phyloP scores from a whole-genome alignment of 2,888 invertebrate genomes.

The Polydrusus pterygomalis region DNA sequence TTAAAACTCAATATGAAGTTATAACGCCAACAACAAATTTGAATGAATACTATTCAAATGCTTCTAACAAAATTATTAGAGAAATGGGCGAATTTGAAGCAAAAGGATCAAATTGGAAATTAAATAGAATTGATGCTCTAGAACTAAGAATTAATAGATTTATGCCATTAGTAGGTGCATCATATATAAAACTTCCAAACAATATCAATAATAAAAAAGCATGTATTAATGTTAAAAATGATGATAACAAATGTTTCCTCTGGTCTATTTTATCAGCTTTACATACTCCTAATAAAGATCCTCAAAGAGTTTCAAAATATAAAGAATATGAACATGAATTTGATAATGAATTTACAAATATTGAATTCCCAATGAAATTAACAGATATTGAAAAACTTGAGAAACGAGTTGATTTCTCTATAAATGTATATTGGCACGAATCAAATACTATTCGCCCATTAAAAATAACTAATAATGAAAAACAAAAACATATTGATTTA shows the following conservation, averaged over 20 bases:
- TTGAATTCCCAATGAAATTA: too few relatives aligned
- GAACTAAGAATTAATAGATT: not conserved
- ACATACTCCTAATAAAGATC: not conserved
- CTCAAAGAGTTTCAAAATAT: too few relatives aligned
- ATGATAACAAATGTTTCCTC: slow-evolving; percentile 4
- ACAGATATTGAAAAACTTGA: too few relatives aligned
- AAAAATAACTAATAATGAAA: not conserved
- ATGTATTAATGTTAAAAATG: slow-evolving; percentile 6
- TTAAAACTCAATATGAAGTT: not conserved
- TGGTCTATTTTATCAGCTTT: slow-evolving; percentile 4
- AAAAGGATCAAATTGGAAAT: too few relatives aligned
- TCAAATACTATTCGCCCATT: not conserved
- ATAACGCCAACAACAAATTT: not conserved
- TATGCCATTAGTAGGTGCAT: not conserved
- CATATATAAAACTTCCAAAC: slow-evolving; percentile 6
- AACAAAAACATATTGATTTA: slow-evolving; percentile 1
- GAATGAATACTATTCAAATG: slow-evolving; percentile 6
- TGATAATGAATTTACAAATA: too few relatives aligned
- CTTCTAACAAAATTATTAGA: not conserved
- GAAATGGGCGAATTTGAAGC: too few relatives aligned
- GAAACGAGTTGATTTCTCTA: not conserved
- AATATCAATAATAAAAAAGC: not conserved
- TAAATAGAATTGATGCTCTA: not conserved
- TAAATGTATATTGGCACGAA: slow-evolving; percentile 1
- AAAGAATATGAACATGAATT: too few relatives aligned